Evolutionary conservation across 2,888 invertebrate genomes (phyloP).

Genomic region (Melitaea athalia): DNA sequence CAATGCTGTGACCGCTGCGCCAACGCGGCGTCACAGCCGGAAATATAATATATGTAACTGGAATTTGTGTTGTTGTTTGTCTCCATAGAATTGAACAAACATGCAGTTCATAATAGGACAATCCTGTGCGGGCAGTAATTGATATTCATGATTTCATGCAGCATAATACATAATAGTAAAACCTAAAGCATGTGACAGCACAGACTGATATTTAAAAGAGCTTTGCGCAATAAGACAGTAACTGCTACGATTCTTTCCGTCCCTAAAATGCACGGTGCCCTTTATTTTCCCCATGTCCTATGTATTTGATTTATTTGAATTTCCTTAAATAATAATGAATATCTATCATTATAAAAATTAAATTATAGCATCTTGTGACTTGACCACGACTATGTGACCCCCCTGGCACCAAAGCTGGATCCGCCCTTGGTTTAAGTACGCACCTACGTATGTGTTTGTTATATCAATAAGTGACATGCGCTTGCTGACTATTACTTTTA

Average conservation of each 20-base stretch:
- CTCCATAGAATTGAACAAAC: neutral
- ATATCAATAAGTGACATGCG: neutral
- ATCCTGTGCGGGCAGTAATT: neutral
- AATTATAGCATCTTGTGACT: too few relatives aligned
- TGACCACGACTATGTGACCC: too few relatives aligned
- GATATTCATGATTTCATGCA: slow-evolving; percentile 8
- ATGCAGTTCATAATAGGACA: neutral
- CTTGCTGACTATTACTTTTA: neutral
- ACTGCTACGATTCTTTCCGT: neutral
- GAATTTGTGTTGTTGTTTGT: slow-evolving; percentile 1
- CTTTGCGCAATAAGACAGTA: slow-evolving; percentile 2
- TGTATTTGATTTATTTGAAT: neutral
- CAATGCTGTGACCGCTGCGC: too few relatives aligned
- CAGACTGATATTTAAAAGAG: neutral
- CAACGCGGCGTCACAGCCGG: too few relatives aligned
- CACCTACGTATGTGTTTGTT: neutral
- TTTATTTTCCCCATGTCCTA: neutral
- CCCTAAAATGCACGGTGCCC: neutral
- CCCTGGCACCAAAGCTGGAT: too few relatives aligned
- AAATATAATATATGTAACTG: neutral
- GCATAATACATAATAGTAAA: neutral
- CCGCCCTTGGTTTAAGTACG: too few relatives aligned
- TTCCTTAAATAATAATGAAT: too few relatives aligned
- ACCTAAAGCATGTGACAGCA: neutral
- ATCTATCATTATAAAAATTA: too few relatives aligned